phyloP scores from a whole-genome alignment of 1,140 invertebrate genomes.

The Sitophilus oryzae region DNA sequence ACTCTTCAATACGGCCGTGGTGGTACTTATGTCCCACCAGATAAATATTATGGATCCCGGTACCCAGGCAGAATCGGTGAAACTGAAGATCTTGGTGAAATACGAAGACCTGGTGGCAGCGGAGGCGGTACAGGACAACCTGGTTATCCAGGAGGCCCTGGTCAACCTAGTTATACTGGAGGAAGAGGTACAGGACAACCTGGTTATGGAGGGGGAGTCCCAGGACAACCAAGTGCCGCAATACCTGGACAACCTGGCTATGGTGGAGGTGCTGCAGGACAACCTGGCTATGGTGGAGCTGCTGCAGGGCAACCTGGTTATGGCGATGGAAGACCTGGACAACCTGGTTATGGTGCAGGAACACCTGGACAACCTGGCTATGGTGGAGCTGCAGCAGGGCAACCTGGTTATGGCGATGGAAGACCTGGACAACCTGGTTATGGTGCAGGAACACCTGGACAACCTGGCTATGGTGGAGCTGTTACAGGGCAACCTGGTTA shows the following conservation, averaged over 20 bases:
- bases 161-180: constrained; percentile 4
- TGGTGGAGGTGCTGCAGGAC: neutral
- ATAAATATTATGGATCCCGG: neutral
- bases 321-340: neutral
- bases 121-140: constrained; percentile 3
- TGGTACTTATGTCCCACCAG: constrained; percentile 3
- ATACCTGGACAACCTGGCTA: neutral
- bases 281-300: neutral
- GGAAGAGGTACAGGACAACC: neutral
- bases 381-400: neutral
- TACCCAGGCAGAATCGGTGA: constrained; percentile 1
- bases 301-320: constrained; percentile 7
- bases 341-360: neutral
- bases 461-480: neutral
- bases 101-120: constrained; percentile 7
- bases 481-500: neutral
- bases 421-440: constrained; percentile 30
- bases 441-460: neutral
- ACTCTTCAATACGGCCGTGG: constrained; percentile 12
- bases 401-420: neutral
- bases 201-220: neutral
- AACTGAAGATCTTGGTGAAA: neutral
- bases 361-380: neutral
- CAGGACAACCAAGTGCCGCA: neutral
- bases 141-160: constrained; percentile 2